Evolutionary conservation across 2,113 vertebrate species (phyloP), one percentile per base, ranked within the genome.

Genomic region (Oryzias curvinotus): DNA sequence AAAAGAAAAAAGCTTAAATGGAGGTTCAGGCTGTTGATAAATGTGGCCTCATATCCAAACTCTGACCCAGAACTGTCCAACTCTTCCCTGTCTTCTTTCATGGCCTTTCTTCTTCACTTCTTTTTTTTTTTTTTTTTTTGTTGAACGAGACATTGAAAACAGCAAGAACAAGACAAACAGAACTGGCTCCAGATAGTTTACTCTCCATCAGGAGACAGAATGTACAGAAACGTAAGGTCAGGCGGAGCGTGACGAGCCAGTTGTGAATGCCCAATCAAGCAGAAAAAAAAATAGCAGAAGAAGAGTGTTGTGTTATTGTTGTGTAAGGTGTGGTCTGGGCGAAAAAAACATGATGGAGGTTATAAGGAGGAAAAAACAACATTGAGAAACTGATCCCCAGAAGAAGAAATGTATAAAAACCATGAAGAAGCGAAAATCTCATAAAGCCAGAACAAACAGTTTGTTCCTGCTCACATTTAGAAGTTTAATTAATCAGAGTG

Each of bases 401-500:
- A 12, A 36, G 10, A 2, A 36, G 12, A 36, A 36, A 36, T 10
- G 12, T 36, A 36, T 36, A 12, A 44, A 44, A 44, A 60, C 10
- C 25, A 52, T 62, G 57, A 55, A 63, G 72, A 14, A 18, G 26
- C 56, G 14, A 16, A 21, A 23, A 36, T 10, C 10, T 10, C 26
- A 28, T 49, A 15, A 56, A 65, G 25, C 18, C 65, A 55, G 58
- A 73, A 45, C 49, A 26, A 71, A 57, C 66, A 52, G 47, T 79
- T 55, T 75, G 54, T 74, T 72, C 62, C 52, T 36, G 36, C 8
- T 62, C 56, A 73, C 56, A 75, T 82, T 80, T 80, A 49, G 16
- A 10, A 43, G 23, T 52, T 72, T n/a, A 78, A 81, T 81, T 77
- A 85, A 85, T 88, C 77, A 77, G 55, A 5, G 59, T 47, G 41